A percentile compares a stretch with the other conserved stretches of the same genome.
phyloP scores from a whole-genome alignment of 2,797 vertebrate genomes.

The Okamejei kenojei region DNA sequence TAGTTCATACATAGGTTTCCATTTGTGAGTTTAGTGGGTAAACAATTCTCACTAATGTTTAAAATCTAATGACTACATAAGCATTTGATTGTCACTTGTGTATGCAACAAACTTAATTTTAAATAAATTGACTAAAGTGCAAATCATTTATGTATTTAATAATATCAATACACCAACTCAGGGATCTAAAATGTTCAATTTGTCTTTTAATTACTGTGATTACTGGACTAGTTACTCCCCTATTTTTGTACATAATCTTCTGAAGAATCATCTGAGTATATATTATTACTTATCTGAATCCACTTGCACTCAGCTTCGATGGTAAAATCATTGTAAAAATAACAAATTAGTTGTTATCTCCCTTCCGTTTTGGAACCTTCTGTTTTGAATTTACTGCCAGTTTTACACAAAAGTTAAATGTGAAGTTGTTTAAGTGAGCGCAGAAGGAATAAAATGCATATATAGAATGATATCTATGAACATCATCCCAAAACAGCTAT shows the following conservation, averaged over 20 bases:
- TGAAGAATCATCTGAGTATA: too few relatives aligned
- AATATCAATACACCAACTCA: not conserved
- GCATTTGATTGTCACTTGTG: not conserved
- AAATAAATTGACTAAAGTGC: not conserved
- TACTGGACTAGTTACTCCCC: not conserved
- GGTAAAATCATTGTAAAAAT: not conserved
- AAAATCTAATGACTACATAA: not conserved
- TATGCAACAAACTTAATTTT: not conserved
- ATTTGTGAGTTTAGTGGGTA: not conserved
- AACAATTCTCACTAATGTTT: not conserved
- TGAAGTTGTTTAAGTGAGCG: not conserved
- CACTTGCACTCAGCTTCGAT: not conserved
- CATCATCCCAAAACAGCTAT: not conserved
- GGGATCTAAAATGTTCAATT: not conserved
- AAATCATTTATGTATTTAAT: not conserved
- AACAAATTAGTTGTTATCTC: not conserved
- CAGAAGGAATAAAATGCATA: not conserved
- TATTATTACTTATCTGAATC: not conserved
- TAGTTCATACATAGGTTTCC: not conserved
- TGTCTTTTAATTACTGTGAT: not conserved
- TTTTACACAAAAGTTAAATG: not conserved
- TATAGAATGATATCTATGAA: not conserved
- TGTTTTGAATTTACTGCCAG: not conserved
- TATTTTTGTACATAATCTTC: not conserved
- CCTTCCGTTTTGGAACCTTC: not conserved